These are phyloP conservation scores for Alethe diademata DNA, from an alignment of 2,113 vertebrate species.

Conservation along the genomic window DNA sequence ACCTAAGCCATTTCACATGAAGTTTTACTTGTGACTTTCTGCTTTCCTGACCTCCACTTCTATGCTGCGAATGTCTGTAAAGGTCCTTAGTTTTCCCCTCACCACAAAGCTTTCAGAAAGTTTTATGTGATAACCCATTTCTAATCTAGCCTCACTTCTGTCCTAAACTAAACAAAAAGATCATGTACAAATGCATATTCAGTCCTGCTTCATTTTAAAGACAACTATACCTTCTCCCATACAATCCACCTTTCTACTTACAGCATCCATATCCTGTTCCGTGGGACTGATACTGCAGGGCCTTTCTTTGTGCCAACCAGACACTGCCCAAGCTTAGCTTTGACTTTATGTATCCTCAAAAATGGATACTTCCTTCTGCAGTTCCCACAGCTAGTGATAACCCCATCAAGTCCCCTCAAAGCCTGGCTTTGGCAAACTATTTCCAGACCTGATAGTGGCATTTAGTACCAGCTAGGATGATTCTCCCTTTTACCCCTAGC, in stretches of 20 bases:
- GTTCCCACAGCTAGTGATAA: neutral
- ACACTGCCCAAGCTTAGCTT: neutral
- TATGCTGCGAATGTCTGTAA: neutral
- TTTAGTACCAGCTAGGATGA: neutral
- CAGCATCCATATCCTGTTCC: neutral
- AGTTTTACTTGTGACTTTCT: neutral
- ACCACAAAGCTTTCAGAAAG: neutral
- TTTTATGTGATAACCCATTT: neutral
- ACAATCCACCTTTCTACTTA: neutral
- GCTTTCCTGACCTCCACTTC: neutral
- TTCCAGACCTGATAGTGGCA: neutral
- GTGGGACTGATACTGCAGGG: neutral
- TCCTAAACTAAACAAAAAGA: neutral
- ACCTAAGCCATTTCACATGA: neutral
- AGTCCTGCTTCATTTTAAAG: neutral
- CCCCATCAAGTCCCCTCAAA: neutral
- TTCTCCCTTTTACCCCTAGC: neutral
- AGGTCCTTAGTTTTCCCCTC: neutral
- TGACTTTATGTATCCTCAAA: neutral
- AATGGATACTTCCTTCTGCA: neutral
- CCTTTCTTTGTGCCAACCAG: neutral
- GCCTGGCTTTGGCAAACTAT: neutral
- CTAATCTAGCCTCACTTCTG: neutral
- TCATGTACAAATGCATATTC: neutral
- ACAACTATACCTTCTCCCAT: neutral